Evolutionary conservation across 2,113 vertebrate genomes (phyloP).

Genomic region (Probosciger aterrimus): DNA sequence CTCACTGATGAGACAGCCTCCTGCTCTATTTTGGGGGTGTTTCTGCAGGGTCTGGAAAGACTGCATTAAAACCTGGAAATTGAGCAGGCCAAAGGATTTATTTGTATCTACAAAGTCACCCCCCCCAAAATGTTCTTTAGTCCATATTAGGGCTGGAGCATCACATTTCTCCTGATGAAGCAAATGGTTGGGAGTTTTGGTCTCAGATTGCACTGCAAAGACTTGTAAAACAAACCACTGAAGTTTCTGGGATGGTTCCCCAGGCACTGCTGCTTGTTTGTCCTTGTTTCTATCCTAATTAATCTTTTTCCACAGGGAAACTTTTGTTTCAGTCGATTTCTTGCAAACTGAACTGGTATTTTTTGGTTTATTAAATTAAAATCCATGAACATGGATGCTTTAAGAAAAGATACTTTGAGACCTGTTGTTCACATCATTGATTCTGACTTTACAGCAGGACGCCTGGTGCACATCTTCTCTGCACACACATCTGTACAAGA

Average conservation of each 20-base stretch:
- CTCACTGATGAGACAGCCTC: background rate
- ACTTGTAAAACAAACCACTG: background rate
- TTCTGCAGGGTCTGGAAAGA: background rate
- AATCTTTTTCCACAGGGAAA: background rate
- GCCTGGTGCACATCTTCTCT: background rate
- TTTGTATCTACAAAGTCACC: conserved; percentile 18
- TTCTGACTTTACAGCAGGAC: background rate
- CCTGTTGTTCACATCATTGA: background rate
- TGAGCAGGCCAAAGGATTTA: background rate
- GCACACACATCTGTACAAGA: accelerated
- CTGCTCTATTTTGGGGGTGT: background rate
- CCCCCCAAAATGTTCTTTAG: background rate
- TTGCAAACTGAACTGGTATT: background rate
- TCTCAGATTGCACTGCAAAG: conserved; percentile 4
- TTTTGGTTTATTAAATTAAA: background rate
- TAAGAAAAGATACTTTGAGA: background rate
- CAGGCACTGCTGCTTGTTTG: background rate
- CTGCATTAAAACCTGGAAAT: background rate
- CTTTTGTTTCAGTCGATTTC: background rate
- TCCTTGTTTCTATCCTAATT: background rate
- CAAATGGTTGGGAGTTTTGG: background rate
- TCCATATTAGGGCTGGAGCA: background rate
- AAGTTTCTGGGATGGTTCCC: background rate
- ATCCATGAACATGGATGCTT: background rate
- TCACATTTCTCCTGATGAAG: conserved; percentile 24